Base-by-base conservation (phyloP, 2,888 invertebrate species). In the Acanthosepion esculentum region DNA sequence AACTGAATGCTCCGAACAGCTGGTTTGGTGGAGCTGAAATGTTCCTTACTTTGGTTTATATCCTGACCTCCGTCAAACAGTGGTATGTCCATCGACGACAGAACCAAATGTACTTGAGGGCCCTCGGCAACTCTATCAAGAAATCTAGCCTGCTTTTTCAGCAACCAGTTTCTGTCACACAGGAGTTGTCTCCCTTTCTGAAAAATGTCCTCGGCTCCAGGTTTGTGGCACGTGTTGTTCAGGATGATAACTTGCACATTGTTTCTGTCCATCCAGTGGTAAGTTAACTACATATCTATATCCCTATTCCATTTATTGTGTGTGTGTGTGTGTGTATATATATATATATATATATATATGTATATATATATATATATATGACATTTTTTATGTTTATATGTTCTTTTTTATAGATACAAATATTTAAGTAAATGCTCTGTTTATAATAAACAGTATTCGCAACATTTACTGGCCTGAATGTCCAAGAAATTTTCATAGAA, bases 81-180 rank as follows among this genome's bases (percentile, higher is more conserved):
- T 94, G 94, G 94, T 64, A 59, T 48, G 55, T 6, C 41, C 18
- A 94, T 55, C 48, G 64, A 20, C 55, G 94, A 15, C 94, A 59
- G 48, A 94, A 55, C 59, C 59, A 94, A 15, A 94, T 94, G 94
- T 94, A 94, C 59, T 64, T 94, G 59, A 55, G 94, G 55, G 48
- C 48, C 8, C n/a, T 94, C 23, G 48, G 48, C 0, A 64, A 94
- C 20, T 55, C 64, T 29, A 55, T 94, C 18, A 94, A 94, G 41
- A 55, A 94, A 12, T 94, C 94, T 8, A 94, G 94, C 10, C 20
- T 94, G 8, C 48, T 94, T 7, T 94, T 94, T 23, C 94, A 94
- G 29, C 93, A 93, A 29, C 50, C 53, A 20, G 18, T 53, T n/a
- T n/a, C 29, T 18, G n/a, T 48, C 93, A 29, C 26, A 15, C 92